A percentile compares a stretch with the other conserved stretches of the same genome.
phyloP scores from a whole-genome alignment of 2,797 vertebrate species.

The Gorsachius magnificus region DNA sequence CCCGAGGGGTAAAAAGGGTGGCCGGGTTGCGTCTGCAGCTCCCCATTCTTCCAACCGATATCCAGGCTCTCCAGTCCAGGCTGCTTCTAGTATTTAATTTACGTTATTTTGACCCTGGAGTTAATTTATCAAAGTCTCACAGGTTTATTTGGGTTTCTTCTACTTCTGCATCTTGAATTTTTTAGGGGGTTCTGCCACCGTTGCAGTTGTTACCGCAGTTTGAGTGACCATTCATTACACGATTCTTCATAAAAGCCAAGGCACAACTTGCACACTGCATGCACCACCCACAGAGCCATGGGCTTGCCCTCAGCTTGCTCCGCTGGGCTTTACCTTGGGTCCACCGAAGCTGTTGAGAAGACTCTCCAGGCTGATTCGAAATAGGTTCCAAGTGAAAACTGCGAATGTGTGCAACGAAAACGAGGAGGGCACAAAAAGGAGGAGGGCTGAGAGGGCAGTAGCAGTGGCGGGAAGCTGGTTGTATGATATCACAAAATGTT shows the following conservation, averaged over 20 bases:
- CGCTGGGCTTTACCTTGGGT: background rate
- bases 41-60: background rate
- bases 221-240: background rate
- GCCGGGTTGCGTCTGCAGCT: background rate
- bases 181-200: background rate
- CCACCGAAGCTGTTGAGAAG: background rate
- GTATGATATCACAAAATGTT: background rate
- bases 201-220: background rate
- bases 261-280: background rate
- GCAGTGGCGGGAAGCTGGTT: background rate
- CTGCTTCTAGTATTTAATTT: background rate
- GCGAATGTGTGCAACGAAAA: background rate
- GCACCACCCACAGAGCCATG: background rate
- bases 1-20: background rate
- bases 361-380: background rate
- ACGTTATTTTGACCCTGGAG: rapidly evolving
- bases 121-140: no score
- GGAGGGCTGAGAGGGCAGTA: background rate
- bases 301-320: background rate
- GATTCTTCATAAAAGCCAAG: background rate
- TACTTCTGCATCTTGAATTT: background rate
- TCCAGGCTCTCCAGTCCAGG: background rate
- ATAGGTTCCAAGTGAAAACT: background rate
- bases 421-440: background rate
- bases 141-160: background rate